Percentiles rank a stretch among this genome's conserved stretches.
Conservation (phyloP, 2,113 vertebrate species). For the Tyto alba region DNA sequence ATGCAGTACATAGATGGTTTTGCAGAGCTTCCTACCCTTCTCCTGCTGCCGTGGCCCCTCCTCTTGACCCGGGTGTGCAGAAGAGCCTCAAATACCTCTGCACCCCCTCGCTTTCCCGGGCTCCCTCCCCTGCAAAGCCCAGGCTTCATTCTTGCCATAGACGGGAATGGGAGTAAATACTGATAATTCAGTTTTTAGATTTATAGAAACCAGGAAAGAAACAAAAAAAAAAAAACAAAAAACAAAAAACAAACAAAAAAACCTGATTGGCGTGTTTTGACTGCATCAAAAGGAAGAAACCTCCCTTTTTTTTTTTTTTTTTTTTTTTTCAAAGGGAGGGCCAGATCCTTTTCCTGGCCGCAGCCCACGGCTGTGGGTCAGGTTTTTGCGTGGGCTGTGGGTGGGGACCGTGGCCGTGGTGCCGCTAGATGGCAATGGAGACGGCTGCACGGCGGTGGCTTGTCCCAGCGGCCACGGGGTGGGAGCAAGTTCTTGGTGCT, state of each 20-base stretch:
- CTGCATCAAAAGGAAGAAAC: not conserved
- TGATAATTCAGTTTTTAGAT: not conserved
- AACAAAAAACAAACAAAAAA: too few species aligned
- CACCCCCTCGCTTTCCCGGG: not conserved
- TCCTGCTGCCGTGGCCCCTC: not conserved
- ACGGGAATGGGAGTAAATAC: fast-evolving
- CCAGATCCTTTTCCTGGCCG: too few species aligned
- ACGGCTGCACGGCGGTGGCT: not conserved
- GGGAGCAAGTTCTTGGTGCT: fast-evolving
- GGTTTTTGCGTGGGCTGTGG: not conserved
- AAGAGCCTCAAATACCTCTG: fast-evolving
- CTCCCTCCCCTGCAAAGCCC: not conserved
- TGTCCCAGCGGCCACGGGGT: fast-evolving
- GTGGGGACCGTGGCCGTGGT: not conserved
- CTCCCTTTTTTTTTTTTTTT: fast-evolving
- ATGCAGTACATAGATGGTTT: not conserved
- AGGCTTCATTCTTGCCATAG: not conserved
- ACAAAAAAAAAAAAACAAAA: not conserved
- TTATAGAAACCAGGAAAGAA: fast-evolving
- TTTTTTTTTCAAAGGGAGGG: fast-evolving
- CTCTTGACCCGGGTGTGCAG: fast-evolving
- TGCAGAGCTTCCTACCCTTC: not conserved
- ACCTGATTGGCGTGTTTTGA: fast-evolving
- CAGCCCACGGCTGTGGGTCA: not conserved
- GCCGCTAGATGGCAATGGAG: constrained; percentile 56